Conservation (phyloP, 1,140 invertebrate genomes). For the Colletes gigas region DNA sequence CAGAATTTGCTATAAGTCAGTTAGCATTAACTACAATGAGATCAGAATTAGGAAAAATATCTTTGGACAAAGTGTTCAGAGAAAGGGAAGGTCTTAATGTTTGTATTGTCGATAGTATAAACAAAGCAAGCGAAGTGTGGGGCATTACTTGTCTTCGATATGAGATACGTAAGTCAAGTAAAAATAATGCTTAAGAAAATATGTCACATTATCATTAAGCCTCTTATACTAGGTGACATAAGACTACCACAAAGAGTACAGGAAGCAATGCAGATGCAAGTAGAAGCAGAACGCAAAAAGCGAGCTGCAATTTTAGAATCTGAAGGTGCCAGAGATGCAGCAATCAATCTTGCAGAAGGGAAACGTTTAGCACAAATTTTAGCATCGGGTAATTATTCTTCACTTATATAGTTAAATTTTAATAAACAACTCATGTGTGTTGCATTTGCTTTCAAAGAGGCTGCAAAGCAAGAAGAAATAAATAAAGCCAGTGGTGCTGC, state of each 20-base stretch:
- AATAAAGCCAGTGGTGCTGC: slow-evolving; percentile 94
- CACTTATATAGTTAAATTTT: neutral
- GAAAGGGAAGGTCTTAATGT: slow-evolving; percentile 98
- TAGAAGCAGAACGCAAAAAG: slow-evolving; percentile 98
- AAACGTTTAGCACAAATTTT: slow-evolving; percentile 95
- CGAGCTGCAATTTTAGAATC: slow-evolving; percentile 98
- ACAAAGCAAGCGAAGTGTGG: slow-evolving; percentile 99
- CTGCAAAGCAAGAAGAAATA: slow-evolving; percentile 92
- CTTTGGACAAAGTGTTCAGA: slow-evolving; percentile 97
- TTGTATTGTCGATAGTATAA: slow-evolving; percentile 98
- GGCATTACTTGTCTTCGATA: slow-evolving; percentile 98
- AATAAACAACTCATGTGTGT: neutral
- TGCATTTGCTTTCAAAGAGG: slow-evolving; percentile 82
- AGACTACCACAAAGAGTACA: slow-evolving; percentile 95
- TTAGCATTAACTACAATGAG: slow-evolving; percentile 99
- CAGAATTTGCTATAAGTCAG: slow-evolving; percentile 99
- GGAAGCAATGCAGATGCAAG: slow-evolving; percentile 99
- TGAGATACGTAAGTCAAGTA: slow-evolving; percentile 92
- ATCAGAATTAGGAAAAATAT: slow-evolving; percentile 98
- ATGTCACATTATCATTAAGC: neutral
- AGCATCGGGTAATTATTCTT: slow-evolving; percentile 87
- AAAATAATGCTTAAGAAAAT: neutral
- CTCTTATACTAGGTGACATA: slow-evolving; percentile 89
- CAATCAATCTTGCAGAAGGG: slow-evolving; percentile 99
- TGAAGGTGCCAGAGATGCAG: slow-evolving; percentile 95